Base-by-base conservation (phyloP, 2,888 invertebrate species). In the Dichetophora obliterata region DNA sequence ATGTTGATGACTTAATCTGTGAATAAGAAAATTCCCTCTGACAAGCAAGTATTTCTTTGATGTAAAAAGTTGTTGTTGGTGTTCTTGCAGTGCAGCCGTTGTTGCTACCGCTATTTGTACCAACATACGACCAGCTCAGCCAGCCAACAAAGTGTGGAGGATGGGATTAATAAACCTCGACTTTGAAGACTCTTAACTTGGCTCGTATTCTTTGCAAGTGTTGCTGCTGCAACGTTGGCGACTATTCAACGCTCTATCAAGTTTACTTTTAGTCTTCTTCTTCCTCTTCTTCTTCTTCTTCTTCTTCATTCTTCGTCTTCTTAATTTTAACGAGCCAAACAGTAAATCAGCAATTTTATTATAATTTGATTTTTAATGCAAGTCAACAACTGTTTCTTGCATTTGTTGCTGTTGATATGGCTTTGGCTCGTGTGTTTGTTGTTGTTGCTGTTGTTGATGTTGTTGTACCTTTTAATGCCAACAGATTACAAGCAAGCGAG, bases 311-410 rank as follows among this genome's bases (percentile, higher is more conserved):
- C 54, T 9, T 19, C 9, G 37, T 50, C 37, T 63, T 31, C 72
- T 34, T 54, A 74, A 78, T 77, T 78, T 76, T 82, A 81, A 82
- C 78, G 79, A 82, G 80, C 79, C 80, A 80, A 72, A 80, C 81
- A 80, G 80, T 81, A 81, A 82, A 81, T 81, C 80, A 79, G 81
- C 80, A 81, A 80, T 81, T 82, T 82, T 81, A 81, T 82, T 82
- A 79, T 81, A 81, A 81, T 82, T 82, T 81, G 77, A 81, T 81
- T 79, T 80, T 80, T 81, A 80, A 81, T 78, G 79, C 78, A 79
- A 75, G 77, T 69, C 76, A 76, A 76, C 73, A 78, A 72, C 61
- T 72, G 61, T 59, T 48, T 68, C 48, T 22, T 37, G 66, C 37
- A 66, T n/a, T 71, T 37, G 71, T 37, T 71, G 57, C 37, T 68